A percentile compares a stretch with the other conserved stretches of the same genome.
Evolutionary conservation across 2,113 vertebrate genomes (phyloP).

Genomic region (Artemisiospiza belli): DNA sequence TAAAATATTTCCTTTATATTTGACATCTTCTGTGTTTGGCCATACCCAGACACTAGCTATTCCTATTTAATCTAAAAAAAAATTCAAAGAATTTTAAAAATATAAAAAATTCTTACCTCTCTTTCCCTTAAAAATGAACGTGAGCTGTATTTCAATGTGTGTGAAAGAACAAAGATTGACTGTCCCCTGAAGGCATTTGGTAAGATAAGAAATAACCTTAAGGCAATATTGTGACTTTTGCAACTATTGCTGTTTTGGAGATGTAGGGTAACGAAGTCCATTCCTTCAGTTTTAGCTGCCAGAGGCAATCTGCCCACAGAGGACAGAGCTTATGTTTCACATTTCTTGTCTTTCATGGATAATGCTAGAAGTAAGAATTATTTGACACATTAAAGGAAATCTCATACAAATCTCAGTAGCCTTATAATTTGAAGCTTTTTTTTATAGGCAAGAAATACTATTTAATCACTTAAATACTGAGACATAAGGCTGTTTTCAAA

Average conservation of each 20-base stretch:
- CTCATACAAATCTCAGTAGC: background rate
- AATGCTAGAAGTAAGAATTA: background rate
- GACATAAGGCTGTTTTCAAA: background rate
- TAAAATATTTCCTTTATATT: background rate
- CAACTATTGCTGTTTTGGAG: constrained; percentile 24
- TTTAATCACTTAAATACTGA: background rate
- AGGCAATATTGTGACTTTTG: constrained; percentile 50
- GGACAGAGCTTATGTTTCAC: background rate
- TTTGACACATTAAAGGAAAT: background rate
- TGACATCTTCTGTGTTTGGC: background rate
- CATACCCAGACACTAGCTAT: background rate
- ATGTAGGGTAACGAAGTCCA: background rate
- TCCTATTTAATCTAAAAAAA: background rate
- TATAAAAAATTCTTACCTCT: background rate
- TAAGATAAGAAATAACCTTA: constrained; percentile 59
- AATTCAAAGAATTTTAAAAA: background rate
- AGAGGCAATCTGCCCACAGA: constrained; percentile 39
- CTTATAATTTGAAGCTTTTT: background rate
- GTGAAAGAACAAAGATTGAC: background rate
- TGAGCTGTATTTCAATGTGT: background rate
- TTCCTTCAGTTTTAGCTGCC: constrained; percentile 21
- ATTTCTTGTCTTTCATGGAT: constrained; percentile 24
- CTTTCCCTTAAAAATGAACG: background rate
- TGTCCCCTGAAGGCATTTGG: constrained; percentile 42
- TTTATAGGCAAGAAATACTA: background rate